A percentile compares a stretch with the other conserved stretches of the same genome.
phyloP scores from a whole-genome alignment of 2,888 invertebrate genomes.

The Cephalotes varians region DNA sequence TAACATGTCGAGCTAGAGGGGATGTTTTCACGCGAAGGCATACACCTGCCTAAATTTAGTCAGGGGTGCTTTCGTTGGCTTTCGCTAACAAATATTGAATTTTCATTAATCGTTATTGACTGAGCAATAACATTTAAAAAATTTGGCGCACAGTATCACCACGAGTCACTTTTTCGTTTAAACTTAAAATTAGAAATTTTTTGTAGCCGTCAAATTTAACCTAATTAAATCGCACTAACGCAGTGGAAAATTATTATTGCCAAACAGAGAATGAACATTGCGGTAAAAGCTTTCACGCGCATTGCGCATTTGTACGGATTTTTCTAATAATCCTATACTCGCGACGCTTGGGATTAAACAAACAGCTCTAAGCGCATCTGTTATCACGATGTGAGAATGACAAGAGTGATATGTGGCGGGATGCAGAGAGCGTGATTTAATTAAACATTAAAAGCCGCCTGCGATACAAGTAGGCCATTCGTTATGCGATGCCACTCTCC shows the following conservation, averaged over 20 bases:
- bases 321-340: conserved; percentile 18
- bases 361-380: conserved; percentile 18
- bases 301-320: not conserved
- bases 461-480: conserved; percentile 54
- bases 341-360: conserved; percentile 4
- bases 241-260: not conserved
- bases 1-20: no score
- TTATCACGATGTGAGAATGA: conserved; percentile 32
- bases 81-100: conserved; percentile 33
- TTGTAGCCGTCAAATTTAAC: not conserved
- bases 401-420: conserved; percentile 38
- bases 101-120: conserved; percentile 38
- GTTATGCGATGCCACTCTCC: conserved; percentile 31
- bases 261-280: not conserved
- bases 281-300: not conserved
- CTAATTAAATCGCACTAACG: not conserved
- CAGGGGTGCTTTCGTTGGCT: not conserved
- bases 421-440: conserved; percentile 57
- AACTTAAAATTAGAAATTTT: no score
- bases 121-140: not conserved
- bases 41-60: conserved; percentile 24
- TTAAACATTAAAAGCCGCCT: conserved; percentile 63
- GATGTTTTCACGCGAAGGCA: not conserved
- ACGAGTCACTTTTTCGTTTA: not conserved
- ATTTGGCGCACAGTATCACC: not conserved